Conservation (phyloP, 2,797 vertebrate species). For the Syngnathus rostellatus region DNA sequence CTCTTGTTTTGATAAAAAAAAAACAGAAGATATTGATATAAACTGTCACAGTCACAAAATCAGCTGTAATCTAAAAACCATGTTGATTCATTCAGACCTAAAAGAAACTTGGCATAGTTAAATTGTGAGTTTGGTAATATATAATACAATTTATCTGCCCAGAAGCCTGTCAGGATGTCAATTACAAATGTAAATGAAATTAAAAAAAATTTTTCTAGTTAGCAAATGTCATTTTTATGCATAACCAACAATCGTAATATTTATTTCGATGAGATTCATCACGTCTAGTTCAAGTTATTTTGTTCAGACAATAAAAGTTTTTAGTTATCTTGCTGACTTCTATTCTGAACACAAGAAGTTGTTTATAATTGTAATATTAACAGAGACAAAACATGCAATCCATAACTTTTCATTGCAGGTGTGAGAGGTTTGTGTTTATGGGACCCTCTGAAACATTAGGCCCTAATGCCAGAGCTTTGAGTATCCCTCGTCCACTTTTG, state of each 20-base stretch:
- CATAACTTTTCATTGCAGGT: constrained; percentile 45
- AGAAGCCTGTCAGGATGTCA: neutral
- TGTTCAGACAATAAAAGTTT: too few relatives aligned
- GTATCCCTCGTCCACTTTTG: constrained; percentile 55
- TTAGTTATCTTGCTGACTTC: too few relatives aligned
- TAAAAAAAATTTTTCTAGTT: too few relatives aligned
- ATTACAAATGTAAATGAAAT: neutral
- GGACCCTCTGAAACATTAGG: constrained; percentile 53
- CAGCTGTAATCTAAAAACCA: neutral
- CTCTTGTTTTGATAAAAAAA: neutral
- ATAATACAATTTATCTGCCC: neutral
- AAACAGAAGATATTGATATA: too few relatives aligned
- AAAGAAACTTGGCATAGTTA: neutral
- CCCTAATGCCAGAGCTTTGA: constrained; percentile 54
- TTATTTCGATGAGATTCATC: neutral
- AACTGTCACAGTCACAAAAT: neutral
- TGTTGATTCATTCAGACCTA: neutral
- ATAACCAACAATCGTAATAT: constrained; percentile 6
- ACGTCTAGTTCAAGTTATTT: too few relatives aligned
- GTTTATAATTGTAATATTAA: neutral
- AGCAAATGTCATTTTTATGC: neutral
- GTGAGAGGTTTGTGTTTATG: constrained; percentile 53
- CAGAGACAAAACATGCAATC: constrained; percentile 15
- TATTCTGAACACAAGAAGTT: too few relatives aligned
- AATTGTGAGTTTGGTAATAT: neutral